Evolutionary conservation across 2,797 vertebrate genomes (phyloP).

Genomic region (Lepilemur ruficaudatus): DNA sequence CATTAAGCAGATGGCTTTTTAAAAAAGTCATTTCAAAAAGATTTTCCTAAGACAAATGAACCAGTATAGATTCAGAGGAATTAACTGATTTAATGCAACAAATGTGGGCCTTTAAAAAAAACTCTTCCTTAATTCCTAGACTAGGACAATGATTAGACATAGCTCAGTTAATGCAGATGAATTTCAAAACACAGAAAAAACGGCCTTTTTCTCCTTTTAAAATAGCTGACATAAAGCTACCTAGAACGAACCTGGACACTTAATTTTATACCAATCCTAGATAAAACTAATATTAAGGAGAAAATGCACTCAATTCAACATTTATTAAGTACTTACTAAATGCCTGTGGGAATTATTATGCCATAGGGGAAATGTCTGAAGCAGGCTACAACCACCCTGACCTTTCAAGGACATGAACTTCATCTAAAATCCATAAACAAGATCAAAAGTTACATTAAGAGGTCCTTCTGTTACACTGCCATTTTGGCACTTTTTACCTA

Average conservation of each 20-base stretch:
- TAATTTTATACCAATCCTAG: slow-evolving; percentile 25
- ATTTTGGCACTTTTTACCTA: not conserved
- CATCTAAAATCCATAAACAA: not conserved
- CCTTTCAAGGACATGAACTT: not conserved
- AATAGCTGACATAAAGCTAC: not conserved
- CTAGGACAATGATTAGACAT: not conserved
- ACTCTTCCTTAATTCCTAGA: slow-evolving; percentile 22
- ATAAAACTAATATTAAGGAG: not conserved
- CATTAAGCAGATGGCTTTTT: slow-evolving; percentile 35
- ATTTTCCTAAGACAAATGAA: slow-evolving; percentile 57
- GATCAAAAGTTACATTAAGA: not conserved
- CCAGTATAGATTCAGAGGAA: not conserved
- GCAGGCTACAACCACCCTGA: not conserved
- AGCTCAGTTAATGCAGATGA: slow-evolving; percentile 22
- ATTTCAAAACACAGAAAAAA: slow-evolving; percentile 63
- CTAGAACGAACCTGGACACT: slow-evolving; percentile 13
- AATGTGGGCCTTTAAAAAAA: not conserved
- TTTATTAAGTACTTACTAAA: not conserved
- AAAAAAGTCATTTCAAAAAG: slow-evolving; percentile 45
- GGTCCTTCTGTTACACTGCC: not conserved
- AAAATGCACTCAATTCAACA: not conserved
- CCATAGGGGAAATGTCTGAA: not conserved
- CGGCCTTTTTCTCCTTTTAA: not conserved
- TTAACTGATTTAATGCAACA: slow-evolving; percentile 29
- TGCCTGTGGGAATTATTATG: not conserved